Evolutionary conservation across 2,113 vertebrate species (phyloP), one percentile per base, ranked within the genome.

Genomic region (Gila orcuttii): DNA sequence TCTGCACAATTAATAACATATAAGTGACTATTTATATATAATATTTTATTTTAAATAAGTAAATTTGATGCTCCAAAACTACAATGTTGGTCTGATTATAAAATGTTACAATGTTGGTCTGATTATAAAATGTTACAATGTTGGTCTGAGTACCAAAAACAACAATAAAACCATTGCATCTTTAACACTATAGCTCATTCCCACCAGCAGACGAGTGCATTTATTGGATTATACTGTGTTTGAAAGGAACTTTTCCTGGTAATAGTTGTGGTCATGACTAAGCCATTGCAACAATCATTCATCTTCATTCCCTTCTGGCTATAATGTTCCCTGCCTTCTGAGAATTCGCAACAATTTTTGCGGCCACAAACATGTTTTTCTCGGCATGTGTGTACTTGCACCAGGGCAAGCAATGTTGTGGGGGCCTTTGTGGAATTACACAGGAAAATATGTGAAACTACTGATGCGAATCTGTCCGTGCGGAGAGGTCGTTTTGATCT

Each of bases 381-480:
- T 64, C 28, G 66, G 64, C 76, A 69, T 68, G 82, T 85, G 73
- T 66, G 25, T 66, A 79, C 83, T 50, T 81, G 86, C 64, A 71
- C 45, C 57, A n/a, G 55, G 12, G 71, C 47, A 47, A 19, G 78
- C 25, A 25, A 52, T 45, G 78, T 66, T 80, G 57, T 62, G 57
- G 77, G 77, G 66, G 47, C 74, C 77, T 39, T 78, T 80, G 55
- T 50, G 57, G 57, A 82, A 73, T 19, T 4, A 52, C 76, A 39
- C n/a, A 23, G 50, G 12, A 50, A 82, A 77, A 75, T 33, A 82
- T 78, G 60, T 33, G 28, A 36, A 88, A 74, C 60, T n/a, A 17
- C 64, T 21, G 52, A 66, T 68, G 62, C 66, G 68, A 81, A 76
- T 55, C 45, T 52, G 78, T 81, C 79, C 74, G 31, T 50, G 85